Evolutionary conservation across 1,140 invertebrate genomes (phyloP).

Genomic region (Drosophila neocordata): DNA sequence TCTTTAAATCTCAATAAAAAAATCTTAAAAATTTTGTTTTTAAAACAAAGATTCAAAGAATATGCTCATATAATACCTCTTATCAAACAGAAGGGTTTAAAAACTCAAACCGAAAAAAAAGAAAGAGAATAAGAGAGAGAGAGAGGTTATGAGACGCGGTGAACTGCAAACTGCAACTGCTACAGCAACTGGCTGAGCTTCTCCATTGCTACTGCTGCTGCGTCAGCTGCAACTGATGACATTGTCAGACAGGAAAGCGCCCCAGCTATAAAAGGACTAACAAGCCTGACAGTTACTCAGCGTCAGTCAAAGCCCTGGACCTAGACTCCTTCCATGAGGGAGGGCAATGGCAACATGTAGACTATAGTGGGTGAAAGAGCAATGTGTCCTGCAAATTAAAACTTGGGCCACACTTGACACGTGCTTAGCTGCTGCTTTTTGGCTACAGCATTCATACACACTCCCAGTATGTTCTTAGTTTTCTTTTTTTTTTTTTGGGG

Average conservation of each 20-base stretch:
- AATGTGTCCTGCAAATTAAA: constrained; percentile 66
- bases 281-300: constrained; percentile 75
- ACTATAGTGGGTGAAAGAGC: not conserved
- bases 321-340: not conserved
- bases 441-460: not conserved
- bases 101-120: constrained; percentile 28
- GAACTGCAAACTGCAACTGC: constrained; percentile 37
- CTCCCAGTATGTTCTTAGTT: not conserved
- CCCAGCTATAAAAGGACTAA: constrained; percentile 68
- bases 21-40: not conserved
- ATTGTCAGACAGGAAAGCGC: constrained; percentile 73
- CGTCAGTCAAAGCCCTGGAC: constrained; percentile 50
- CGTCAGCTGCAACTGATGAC: constrained; percentile 80
- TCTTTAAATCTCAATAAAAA: not conserved
- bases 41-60: not conserved
- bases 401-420: constrained; percentile 75
- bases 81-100: constrained; percentile 22
- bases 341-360: not conserved
- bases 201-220: constrained; percentile 46
- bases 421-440: constrained; percentile 61
- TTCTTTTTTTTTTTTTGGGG: constrained; percentile 16
- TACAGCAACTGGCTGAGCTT: constrained; percentile 25
- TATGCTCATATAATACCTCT: constrained; percentile 7
- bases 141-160: constrained; percentile 28
- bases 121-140: not conserved